phyloP scores from a whole-genome alignment of 92 coral and sea anemone species.

The Heliopora coerulea region DNA sequence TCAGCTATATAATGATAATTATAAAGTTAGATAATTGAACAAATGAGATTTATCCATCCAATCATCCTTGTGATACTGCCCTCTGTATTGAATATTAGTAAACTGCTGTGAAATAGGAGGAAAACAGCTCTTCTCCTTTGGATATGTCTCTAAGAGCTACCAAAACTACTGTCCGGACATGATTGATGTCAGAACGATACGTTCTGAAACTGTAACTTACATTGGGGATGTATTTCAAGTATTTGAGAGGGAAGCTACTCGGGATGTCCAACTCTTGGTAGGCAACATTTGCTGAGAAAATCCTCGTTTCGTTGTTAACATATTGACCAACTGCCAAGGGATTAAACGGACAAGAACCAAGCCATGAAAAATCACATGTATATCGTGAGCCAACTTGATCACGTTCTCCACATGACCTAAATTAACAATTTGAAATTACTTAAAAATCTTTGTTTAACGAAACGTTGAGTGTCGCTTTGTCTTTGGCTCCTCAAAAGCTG shows the following conservation, averaged over 20 bases:
- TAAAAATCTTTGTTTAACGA: too few relatives aligned
- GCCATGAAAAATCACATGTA: conserved; percentile 86
- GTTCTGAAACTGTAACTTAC: conserved; percentile 84
- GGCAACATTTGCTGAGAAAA: conserved; percentile 73
- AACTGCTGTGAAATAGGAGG: conserved; percentile 94
- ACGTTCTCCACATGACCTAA: conserved; percentile 79
- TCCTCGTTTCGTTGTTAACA: conserved; percentile 75
- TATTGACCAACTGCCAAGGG: conserved; percentile 92
- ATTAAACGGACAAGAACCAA: conserved; percentile 50
- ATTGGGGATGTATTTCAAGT: conserved; percentile 82
- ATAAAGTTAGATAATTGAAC: too few relatives aligned
- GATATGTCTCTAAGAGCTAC: conserved; percentile 67
- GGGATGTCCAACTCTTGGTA: conserved; percentile 89
- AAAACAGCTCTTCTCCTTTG: conserved; percentile 80
- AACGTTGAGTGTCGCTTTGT: too few relatives aligned
- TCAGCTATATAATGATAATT: too few relatives aligned
- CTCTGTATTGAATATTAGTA: conserved; percentile 67
- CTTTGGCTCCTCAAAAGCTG: too few relatives aligned
- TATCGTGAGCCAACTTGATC: conserved; percentile 78
- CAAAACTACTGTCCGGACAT: conserved; percentile 75
- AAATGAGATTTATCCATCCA: too few relatives aligned
- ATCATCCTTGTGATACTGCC: conserved; percentile 36
- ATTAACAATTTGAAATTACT: too few relatives aligned
- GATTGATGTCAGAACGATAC: conserved; percentile 55
- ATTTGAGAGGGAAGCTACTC: conserved; percentile 50